Base-by-base conservation (phyloP, 2,888 invertebrate genomes). In the Hydrotaea cyrtoneurina region DNA sequence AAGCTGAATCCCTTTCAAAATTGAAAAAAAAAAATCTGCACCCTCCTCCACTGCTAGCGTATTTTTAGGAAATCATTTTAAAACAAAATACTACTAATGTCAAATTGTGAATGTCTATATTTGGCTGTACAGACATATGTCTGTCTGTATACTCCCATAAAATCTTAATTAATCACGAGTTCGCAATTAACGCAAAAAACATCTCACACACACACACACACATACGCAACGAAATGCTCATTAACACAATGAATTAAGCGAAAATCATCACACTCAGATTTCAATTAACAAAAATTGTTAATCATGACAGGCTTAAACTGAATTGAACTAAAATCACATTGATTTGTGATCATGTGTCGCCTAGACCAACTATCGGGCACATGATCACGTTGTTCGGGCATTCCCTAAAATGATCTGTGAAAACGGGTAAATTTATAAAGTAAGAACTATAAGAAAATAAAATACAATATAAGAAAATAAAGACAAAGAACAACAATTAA, bases 81-180 rank as follows among this genome's bases (percentile, higher is more conserved):
- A 31, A 50, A 50, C 2, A 50, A 50, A 50, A 50, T n/a, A 50
- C 4, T 2, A 50, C 50, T 50, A 50, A 50, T 50, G 13, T 50
- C 13, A 2, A 15, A n/a, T 11, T 59, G 59, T 59, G 59, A 59
- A 59, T 59, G 59, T 23, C 8, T 15, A 55, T 5, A 57, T 57
- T 23, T 23, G 23, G 17, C 3, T 36, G 36, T 36, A n/a, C n/a
- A n/a, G n/a, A n/a, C 39, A 11, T 1, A 50, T 50, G 15, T 50
- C n/a, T 50, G 50, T 50, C 8, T 50, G 50, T 50, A 13, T n/a
- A 59, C 26, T 59, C 59, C 26, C 23, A 59, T 59, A 59, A 59
- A 59, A 23, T 59, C 59, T 59, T 59, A 59, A 59, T 59, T 59
- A 59, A 59, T 59, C 59, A 59, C 59, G 59, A 59, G 59, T 59